These are phyloP conservation scores for Scaptomyza flava DNA, from an alignment of 2,888 invertebrate species.

Conservation along the genomic window DNA sequence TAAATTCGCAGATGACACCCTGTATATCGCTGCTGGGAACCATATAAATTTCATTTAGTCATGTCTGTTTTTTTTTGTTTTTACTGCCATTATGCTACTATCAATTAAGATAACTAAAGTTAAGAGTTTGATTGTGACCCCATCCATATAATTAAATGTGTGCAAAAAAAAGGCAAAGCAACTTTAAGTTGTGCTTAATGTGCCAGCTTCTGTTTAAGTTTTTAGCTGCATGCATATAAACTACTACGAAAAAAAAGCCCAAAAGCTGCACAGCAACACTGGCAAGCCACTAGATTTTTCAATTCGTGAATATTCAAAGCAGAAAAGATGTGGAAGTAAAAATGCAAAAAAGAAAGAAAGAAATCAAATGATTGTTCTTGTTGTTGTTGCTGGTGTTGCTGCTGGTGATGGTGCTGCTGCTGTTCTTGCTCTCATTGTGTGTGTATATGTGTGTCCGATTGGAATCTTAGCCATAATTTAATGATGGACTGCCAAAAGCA, in stretches of 20 bases:
- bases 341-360: constrained; percentile 15
- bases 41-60: constrained; percentile 19
- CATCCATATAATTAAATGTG: constrained; percentile 63
- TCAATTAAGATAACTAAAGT: constrained; percentile 49
- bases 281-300: constrained; percentile 8
- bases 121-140: constrained; percentile 24
- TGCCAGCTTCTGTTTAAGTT: constrained; percentile 31
- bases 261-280: constrained; percentile 9
- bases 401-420: constrained; percentile 5
- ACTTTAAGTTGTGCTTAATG: constrained; percentile 20
- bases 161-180: constrained; percentile 47
- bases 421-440: constrained; percentile 43
- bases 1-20: background rate
- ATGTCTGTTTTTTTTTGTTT: constrained; percentile 15
- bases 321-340: constrained; percentile 17
- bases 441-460: constrained; percentile 66
- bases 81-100: constrained; percentile 36
- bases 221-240: constrained; percentile 29
- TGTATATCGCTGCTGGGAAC: constrained; percentile 1
- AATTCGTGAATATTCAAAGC: constrained; percentile 26
- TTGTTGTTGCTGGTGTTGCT: background rate
- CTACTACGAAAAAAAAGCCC: constrained; percentile 23
- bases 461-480: constrained; percentile 79
- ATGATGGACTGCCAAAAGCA: constrained; percentile 81
- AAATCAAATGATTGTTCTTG: constrained; percentile 39